Percentiles rank a stretch among this genome's conserved stretches.
Conservation (phyloP, 2,113 vertebrate genomes). For the Brienomyrus brachyistius region DNA sequence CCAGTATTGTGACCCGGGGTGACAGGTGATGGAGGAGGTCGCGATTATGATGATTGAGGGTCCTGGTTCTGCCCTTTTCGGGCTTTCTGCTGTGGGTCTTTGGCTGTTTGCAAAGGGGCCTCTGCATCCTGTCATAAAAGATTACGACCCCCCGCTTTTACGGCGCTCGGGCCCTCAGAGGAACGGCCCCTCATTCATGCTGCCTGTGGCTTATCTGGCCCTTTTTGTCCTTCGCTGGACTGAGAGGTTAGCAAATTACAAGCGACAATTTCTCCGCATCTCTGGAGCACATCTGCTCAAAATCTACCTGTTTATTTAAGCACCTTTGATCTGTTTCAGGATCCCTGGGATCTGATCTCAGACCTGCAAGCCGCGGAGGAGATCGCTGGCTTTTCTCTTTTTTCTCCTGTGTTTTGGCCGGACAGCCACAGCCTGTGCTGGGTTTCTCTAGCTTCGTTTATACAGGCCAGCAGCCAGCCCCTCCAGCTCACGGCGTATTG, state of each 20-base stretch:
- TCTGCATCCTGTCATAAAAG: constrained; percentile 80
- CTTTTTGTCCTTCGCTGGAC: constrained; percentile 24
- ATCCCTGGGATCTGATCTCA: background rate
- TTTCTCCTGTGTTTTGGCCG: background rate
- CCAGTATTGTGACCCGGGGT: constrained; percentile 73
- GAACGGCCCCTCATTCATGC: constrained; percentile 51
- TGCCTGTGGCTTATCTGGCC: constrained; percentile 38
- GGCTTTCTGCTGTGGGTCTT: constrained; percentile 10
- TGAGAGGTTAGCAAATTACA: constrained; percentile 28
- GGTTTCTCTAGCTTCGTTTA: background rate
- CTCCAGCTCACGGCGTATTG: background rate
- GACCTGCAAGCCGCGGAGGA: background rate
- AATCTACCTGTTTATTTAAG: constrained; percentile 42
- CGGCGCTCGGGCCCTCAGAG: constrained; percentile 39
- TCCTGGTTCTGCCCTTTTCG: background rate
- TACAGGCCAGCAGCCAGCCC: background rate
- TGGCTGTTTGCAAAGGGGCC: constrained; percentile 70
- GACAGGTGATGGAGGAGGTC: constrained; percentile 75
- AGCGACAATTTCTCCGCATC: constrained; percentile 52
- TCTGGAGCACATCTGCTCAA: constrained; percentile 54
- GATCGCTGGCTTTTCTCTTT: background rate
- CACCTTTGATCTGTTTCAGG: constrained; percentile 45
- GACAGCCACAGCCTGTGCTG: background rate
- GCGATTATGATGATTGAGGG: constrained; percentile 23
- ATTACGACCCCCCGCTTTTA: constrained; percentile 56